Evolutionary conservation across 1,140 invertebrate species (phyloP).

Genomic region (Hestina assimilis): DNA sequence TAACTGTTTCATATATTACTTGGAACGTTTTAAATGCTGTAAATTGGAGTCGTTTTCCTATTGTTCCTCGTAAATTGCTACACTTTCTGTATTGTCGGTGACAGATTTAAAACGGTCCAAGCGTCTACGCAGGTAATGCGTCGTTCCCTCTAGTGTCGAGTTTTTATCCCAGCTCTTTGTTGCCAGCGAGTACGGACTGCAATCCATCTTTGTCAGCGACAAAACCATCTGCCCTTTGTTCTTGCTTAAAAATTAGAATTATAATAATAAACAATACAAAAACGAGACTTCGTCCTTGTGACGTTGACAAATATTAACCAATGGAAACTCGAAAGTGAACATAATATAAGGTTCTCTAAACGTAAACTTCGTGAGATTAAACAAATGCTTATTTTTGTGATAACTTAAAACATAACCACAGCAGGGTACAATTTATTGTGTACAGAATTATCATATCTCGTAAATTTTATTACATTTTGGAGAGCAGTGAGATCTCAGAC

Average conservation of each 20-base stretch:
- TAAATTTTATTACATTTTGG: slow-evolving; percentile 34
- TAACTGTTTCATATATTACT: not conserved
- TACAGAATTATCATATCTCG: slow-evolving; percentile 45
- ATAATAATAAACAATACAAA: slow-evolving; percentile 42
- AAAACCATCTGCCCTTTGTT: slow-evolving; percentile 60
- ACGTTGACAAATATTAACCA: slow-evolving; percentile 3
- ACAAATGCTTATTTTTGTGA: slow-evolving; percentile 1
- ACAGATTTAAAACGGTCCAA: slow-evolving; percentile 43
- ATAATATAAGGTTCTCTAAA: too few relatives aligned
- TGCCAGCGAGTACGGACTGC: slow-evolving; percentile 38
- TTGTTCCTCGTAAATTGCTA: slow-evolving; percentile 21
- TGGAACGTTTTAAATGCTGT: not conserved
- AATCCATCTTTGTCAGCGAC: slow-evolving; percentile 66
- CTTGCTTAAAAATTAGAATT: slow-evolving; percentile 72
- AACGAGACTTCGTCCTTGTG: slow-evolving; percentile 29
- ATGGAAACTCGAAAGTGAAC: not conserved
- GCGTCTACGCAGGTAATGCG: slow-evolving; percentile 59
- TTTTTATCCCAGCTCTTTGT: slow-evolving; percentile 59
- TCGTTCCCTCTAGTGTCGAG: slow-evolving; percentile 34
- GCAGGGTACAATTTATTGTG: slow-evolving; percentile 1
- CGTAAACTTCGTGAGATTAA: not conserved
- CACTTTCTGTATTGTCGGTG: slow-evolving; percentile 15
- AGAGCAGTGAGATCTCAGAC: slow-evolving; percentile 12
- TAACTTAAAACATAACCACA: not conserved
- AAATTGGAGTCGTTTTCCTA: not conserved